Evolutionary conservation across 2,113 vertebrate genomes (phyloP).

Genomic region (Equus quagga): DNA sequence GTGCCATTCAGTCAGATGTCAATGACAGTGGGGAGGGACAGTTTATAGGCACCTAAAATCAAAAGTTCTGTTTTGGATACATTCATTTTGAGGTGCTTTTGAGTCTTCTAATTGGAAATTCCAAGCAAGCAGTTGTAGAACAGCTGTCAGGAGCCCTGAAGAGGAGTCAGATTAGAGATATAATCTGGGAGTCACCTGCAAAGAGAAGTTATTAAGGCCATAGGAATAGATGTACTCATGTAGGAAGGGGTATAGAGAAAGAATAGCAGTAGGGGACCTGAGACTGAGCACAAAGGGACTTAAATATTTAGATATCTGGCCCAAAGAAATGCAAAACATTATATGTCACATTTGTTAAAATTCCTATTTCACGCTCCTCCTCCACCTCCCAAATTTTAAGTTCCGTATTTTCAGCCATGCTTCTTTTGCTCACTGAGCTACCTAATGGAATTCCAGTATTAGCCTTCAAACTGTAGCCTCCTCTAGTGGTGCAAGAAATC

Average conservation of each 20-base stretch:
- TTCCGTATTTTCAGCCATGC: background rate
- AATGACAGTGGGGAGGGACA: background rate
- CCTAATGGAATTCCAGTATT: background rate
- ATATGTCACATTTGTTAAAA: background rate
- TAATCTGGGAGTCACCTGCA: background rate
- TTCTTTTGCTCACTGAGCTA: constrained; percentile 22
- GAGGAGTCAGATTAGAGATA: background rate
- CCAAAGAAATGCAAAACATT: background rate
- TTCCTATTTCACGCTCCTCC: background rate
- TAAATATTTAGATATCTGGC: background rate
- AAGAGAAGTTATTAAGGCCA: constrained; percentile 33
- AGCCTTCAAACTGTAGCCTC: background rate
- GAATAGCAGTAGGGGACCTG: background rate
- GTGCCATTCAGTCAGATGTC: background rate
- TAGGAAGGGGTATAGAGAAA: background rate
- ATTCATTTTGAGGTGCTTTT: background rate
- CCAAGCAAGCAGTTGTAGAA: background rate
- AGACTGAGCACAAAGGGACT: background rate
- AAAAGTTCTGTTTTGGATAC: background rate
- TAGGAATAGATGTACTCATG: background rate
- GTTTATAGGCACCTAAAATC: background rate
- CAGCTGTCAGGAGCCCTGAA: background rate
- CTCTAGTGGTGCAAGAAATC: constrained; percentile 29
- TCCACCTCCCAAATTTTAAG: background rate
- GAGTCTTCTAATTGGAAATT: constrained; percentile 25